These are phyloP conservation scores for Plagiodera versicolora DNA, from an alignment of 2,888 invertebrate genomes.

Conservation along the genomic window DNA sequence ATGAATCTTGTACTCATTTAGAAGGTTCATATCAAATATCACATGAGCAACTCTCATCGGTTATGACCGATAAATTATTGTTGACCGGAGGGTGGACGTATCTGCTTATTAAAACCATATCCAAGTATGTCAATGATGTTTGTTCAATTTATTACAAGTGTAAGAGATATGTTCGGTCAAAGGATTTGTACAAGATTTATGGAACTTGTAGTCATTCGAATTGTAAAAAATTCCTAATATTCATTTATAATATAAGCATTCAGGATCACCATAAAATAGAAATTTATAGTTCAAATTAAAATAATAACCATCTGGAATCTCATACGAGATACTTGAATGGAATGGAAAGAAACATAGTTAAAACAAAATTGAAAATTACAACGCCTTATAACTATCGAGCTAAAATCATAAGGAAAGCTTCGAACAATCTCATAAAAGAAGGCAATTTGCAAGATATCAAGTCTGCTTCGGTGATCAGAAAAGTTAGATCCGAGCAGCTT, in stretches of 20 bases:
- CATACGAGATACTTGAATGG: constrained; percentile 11
- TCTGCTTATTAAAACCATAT: constrained; percentile 9
- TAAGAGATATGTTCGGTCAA: constrained; percentile 6
- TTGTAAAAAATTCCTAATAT: constrained; percentile 11
- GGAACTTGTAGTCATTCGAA: constrained; percentile 9
- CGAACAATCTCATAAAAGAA: constrained; percentile 8
- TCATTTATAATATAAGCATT: not conserved
- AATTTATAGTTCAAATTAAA: constrained; percentile 8
- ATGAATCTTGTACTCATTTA: constrained; percentile 6
- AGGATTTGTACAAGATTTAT: constrained; percentile 10
- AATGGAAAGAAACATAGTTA: constrained; percentile 8
- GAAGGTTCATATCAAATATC: constrained; percentile 6
- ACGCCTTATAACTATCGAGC: constrained; percentile 3
- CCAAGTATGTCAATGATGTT: constrained; percentile 10
- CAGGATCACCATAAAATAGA: not conserved
- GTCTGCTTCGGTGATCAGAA: constrained; percentile 13
- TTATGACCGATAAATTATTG: not conserved
- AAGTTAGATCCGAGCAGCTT: constrained; percentile 9
- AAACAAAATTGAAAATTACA: constrained; percentile 3
- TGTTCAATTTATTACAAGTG: constrained; percentile 13
- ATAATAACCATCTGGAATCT: constrained; percentile 12
- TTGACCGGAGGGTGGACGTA: constrained; percentile 8
- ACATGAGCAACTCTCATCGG: constrained; percentile 2
- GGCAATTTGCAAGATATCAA: constrained; percentile 8
- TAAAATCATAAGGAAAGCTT: not conserved